Base-by-base conservation (phyloP, 2,113 vertebrate genomes). In the Thomomys bottae region DNA sequence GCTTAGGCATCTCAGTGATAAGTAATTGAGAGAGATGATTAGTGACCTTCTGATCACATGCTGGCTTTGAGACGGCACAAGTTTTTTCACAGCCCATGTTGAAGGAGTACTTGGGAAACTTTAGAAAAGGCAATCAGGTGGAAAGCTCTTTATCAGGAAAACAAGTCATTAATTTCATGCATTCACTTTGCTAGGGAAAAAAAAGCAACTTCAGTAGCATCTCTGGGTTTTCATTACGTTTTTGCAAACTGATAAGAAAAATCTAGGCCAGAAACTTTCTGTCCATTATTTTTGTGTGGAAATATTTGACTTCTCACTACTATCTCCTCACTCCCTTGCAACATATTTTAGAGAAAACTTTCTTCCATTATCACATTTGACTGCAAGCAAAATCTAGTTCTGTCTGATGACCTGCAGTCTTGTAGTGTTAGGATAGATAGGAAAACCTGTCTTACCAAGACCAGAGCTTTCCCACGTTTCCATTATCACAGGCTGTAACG, bases 331-430 rank as follows among this genome's bases (percentile, higher is more conserved):
- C 68, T 86, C 8, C 26, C 82, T 73, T 94, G 11, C 1, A 92
- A 92, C 92, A 57, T n/a, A 42, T 82, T 76, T 80, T 59, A 79
- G 78, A 91, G 34, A 20, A 93, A 79, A 95, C 91, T 79, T 38
- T 38, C 24, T 89, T 95, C 64, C n/a, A 57, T 4, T 84, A 70
- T 21, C 66, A 81, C 77, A 66, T 94, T 40, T 21, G 28, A 28
- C 42, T 89, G 8, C 92, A 94, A 89, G 89, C 92, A 10, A 80
- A 88, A 95, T 40, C 12, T 73, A 17, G 36, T 26, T 23, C 34
- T 82, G 4, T 15, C 49, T 17, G 49, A 12, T 15, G 18, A 17
- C 4, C 49, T 54, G 14, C 14, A 12, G 45, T 49, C 14, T 12
- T 54, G 49, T 17, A 54, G 14, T 14, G 14, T 54, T 21, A 8